phyloP scores from a whole-genome alignment of 2,113 vertebrate genomes.

The Oceanodroma tethys region DNA sequence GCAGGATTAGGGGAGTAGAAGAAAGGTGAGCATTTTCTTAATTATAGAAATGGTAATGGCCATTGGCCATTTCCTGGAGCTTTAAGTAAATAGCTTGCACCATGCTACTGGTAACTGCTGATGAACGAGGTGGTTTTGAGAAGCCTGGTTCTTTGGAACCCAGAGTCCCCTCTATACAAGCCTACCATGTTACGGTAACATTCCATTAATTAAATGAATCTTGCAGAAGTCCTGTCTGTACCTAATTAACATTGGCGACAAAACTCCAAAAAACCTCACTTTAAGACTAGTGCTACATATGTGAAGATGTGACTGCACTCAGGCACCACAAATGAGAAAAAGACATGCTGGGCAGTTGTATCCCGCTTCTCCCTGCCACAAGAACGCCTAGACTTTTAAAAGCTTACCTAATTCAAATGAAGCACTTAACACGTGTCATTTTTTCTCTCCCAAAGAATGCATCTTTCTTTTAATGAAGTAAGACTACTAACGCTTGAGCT shows the following conservation, averaged over 20 bases:
- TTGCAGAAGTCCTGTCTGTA: background rate
- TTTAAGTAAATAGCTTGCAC: background rate
- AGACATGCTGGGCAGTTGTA: accelerated
- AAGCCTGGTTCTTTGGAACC: background rate
- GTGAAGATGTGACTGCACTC: background rate
- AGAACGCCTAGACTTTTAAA: background rate
- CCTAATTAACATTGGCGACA: background rate
- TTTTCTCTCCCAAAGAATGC: background rate
- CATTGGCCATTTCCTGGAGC: background rate
- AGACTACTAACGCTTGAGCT: background rate
- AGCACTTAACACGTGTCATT: background rate
- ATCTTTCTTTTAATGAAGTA: background rate
- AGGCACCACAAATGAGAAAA: background rate
- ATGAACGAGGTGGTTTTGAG: background rate
- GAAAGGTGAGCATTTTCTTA: background rate
- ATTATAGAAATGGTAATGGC: background rate
- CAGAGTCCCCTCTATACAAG: background rate
- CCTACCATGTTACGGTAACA: accelerated
- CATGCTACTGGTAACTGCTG: accelerated
- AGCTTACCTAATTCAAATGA: background rate
- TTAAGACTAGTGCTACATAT: accelerated
- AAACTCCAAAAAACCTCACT: background rate
- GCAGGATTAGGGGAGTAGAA: background rate
- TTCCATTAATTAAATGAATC: background rate
- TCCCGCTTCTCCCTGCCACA: background rate